A percentile compares a stretch with the other conserved stretches of the same genome.
These are phyloP conservation scores for Perccottus glenii DNA, from an alignment of 2,113 vertebrate genomes.

Conservation along the genomic window DNA sequence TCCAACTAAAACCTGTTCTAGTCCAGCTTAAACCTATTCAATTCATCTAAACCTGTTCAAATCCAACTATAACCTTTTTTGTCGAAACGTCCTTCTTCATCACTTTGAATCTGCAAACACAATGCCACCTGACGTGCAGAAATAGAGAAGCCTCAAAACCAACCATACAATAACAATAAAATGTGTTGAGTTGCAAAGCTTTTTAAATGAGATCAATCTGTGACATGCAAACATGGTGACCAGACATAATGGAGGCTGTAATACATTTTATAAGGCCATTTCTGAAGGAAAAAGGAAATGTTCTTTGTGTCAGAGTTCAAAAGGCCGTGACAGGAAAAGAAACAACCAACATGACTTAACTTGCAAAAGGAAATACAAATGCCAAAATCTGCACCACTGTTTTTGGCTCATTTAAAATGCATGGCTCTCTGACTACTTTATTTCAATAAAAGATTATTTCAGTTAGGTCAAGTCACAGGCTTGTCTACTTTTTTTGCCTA, in stretches of 20 bases:
- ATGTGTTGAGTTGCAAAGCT: too few species aligned
- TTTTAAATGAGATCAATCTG: too few species aligned
- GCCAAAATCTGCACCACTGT: background rate
- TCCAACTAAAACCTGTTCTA: too few species aligned
- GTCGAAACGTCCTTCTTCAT: too few species aligned
- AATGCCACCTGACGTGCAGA: background rate
- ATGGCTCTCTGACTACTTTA: background rate
- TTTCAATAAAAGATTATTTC: background rate
- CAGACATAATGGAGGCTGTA: background rate
- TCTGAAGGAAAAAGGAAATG: slow-evolving; percentile 5
- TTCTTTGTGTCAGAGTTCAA: background rate
- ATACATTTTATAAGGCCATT: slow-evolving; percentile 7
- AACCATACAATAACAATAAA: background rate
- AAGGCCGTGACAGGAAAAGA: background rate
- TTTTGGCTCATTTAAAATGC: slow-evolving; percentile 9
- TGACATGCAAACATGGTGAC: background rate
- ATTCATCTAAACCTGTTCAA: too few species aligned
- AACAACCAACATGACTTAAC: slow-evolving; percentile 3
- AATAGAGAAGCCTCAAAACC: background rate
- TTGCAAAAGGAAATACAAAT: background rate
- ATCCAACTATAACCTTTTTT: too few species aligned
- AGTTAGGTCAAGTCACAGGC: slow-evolving; percentile 1
- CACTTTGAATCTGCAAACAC: background rate
- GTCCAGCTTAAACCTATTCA: too few species aligned
- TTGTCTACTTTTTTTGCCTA: background rate